phyloP scores from a whole-genome alignment of 2,113 vertebrate genomes.

The Phycodurus eques region DNA sequence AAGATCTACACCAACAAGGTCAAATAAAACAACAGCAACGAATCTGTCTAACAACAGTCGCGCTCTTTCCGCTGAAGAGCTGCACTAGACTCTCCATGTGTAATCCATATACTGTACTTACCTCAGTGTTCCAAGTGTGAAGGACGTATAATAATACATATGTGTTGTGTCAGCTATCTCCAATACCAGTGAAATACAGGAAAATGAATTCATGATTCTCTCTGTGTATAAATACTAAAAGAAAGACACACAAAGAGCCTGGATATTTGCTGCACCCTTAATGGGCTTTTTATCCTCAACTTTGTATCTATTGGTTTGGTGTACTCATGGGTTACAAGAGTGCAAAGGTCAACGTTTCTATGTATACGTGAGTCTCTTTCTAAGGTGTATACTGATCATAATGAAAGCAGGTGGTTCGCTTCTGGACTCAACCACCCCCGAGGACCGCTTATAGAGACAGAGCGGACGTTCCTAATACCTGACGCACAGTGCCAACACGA shows the following conservation, averaged over 20 bases:
- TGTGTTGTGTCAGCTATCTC: conserved; percentile 71
- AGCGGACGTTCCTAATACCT: conserved; percentile 42
- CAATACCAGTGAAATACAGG: conserved; percentile 69
- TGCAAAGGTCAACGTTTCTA: conserved; percentile 63
- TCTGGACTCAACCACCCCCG: not conserved
- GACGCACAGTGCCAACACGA: conserved; percentile 67
- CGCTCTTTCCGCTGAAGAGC: conserved; percentile 36
- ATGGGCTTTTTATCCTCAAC: conserved; percentile 74
- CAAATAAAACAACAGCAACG: conserved; percentile 40
- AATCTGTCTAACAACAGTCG: conserved; percentile 47
- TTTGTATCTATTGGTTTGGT: conserved; percentile 71
- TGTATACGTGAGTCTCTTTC: conserved; percentile 54
- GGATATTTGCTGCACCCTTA: conserved; percentile 76
- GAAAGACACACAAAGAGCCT: conserved; percentile 63
- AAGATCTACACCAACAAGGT: conserved; percentile 51
- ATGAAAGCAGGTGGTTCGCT: conserved; percentile 30
- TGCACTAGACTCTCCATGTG: conserved; percentile 67
- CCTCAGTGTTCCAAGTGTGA: conserved; percentile 81
- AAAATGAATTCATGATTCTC: conserved; percentile 65
- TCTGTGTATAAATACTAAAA: conserved; percentile 61
- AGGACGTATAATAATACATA: conserved; percentile 75
- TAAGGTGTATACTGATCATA: conserved; percentile 41
- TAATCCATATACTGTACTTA: conserved; percentile 79
- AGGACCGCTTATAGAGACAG: conserved; percentile 42
- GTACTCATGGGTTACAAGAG: conserved; percentile 60